Evolutionary conservation across 2,888 invertebrate genomes (phyloP), one percentile per base, ranked within the genome.

Genomic region (Tipula vernalis): DNA sequence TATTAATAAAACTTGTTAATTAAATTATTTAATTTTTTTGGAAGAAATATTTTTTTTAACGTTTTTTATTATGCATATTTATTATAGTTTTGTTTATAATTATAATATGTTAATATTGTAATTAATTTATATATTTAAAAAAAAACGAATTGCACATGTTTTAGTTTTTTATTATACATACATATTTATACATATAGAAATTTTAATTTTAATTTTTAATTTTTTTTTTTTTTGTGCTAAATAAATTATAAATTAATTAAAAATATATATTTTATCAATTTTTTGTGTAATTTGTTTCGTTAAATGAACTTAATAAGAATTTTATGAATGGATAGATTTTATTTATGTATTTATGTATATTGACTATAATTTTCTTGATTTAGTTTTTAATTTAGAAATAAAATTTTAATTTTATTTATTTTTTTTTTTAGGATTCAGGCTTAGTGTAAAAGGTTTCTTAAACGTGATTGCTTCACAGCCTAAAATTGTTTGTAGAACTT

Each of bases 211-310:
- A 28, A 57, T 18, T 51, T 12, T 51, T n/a, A n/a, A 57, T 57
- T 18, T 18, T 57, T 18, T 18, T 57, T 57, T 57, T 18, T 18
- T 71, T 71, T 71, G 28, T 71, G 71, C 57, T 71, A 71, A 71
- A 71, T 71, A 71, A 71, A 71, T 71, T 71, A 71, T 71, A 71
- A 71, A 71, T 71, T 71, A 71, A 71, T 71, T 71, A 71, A 71
- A 71, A 71, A 71, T 6, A 28, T 71, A 28, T 15, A 10, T 44
- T n/a, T 51, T 13, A 28, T 28, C 28, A 28, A 28, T 28, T 28
- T 28, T 28, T 28, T 28, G 28, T 51, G n/a, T 44, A 12, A 12
- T 44, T 51, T 3, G n/a, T 13, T n/a, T 51, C 4, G 51, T 4
- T 51, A n/a, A n/a, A 51, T 51, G n/a, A n/a, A n/a, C n/a, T 51